These are phyloP conservation scores for Indri indri DNA, from an alignment of 2,113 vertebrate species.

Conservation along the genomic window DNA sequence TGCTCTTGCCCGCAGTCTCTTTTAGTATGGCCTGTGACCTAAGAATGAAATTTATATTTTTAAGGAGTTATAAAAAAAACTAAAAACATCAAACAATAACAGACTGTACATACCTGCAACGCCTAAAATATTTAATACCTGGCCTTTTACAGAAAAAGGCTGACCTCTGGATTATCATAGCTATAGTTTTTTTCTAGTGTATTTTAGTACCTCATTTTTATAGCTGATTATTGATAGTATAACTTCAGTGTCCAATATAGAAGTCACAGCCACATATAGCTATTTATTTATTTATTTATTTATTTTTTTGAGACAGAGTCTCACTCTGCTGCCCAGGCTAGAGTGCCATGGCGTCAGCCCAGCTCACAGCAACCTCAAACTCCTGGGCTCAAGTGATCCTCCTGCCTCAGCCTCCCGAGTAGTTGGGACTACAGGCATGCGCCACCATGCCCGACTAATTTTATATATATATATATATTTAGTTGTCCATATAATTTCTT, in stretches of 20 bases:
- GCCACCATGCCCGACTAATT: too few species aligned
- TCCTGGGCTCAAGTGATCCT: too few species aligned
- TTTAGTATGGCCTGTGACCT: not conserved
- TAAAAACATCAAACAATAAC: not conserved
- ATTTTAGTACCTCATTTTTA: not conserved
- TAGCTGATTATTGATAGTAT: not conserved
- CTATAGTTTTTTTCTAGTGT: not conserved
- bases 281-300: not conserved
- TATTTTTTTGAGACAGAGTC: too few species aligned
- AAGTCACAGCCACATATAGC: not conserved
- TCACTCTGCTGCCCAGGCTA: too few species aligned
- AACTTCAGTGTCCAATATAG: not conserved
- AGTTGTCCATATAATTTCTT: too few species aligned
- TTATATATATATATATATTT: too few species aligned
- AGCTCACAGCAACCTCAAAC: too few species aligned
- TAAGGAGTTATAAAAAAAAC: not conserved
- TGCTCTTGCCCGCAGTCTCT: not conserved
- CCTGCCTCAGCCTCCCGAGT: too few species aligned
- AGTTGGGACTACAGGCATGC: too few species aligned
- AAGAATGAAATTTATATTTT: not conserved
- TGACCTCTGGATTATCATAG: not conserved
- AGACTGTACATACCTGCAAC: not conserved
- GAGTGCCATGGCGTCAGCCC: too few species aligned
- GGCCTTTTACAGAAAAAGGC: not conserved
- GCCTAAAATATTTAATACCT: not conserved